phyloP scores from a whole-genome alignment of 2,888 invertebrate species.

The Slavum lentiscoides region DNA sequence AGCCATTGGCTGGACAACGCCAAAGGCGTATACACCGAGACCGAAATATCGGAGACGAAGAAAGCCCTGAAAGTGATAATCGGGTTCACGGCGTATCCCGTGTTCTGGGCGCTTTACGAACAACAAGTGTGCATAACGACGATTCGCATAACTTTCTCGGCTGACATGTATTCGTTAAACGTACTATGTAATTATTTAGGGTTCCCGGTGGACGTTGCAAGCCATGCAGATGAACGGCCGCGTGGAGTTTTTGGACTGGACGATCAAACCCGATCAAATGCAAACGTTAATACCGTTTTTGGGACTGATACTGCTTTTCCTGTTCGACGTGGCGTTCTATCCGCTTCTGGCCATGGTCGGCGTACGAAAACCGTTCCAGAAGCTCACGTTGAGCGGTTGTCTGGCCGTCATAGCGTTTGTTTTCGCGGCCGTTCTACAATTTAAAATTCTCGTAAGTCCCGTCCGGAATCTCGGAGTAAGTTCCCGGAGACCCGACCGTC shows the following conservation, averaged over 20 bases:
- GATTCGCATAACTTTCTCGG: no score
- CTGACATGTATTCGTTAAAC: no score
- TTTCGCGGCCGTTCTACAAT: slow-evolving; percentile 72
- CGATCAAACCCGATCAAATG: slow-evolving; percentile 91
- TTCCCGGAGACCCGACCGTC: no score
- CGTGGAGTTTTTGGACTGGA: slow-evolving; percentile 67
- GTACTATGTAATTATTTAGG: slow-evolving; percentile 49
- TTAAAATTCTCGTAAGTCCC: slow-evolving; percentile 59
- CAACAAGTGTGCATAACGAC: slow-evolving; percentile 66
- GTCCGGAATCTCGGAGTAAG: no score
- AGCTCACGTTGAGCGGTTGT: slow-evolving; percentile 84
- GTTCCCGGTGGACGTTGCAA: slow-evolving; percentile 64
- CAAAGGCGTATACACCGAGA: slow-evolving; percentile 62
- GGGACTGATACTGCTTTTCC: slow-evolving; percentile 81
- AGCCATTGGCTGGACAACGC: slow-evolving; percentile 84
- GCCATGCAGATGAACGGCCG: slow-evolving; percentile 85
- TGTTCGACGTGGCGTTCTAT: slow-evolving; percentile 79
- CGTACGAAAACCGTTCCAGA: slow-evolving; percentile 77
- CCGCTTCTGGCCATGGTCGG: slow-evolving; percentile 74
- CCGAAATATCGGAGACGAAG: slow-evolving; percentile 66
- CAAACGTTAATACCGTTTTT: slow-evolving; percentile 87
- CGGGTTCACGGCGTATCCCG: slow-evolving; percentile 73
- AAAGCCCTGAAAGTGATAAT: slow-evolving; percentile 69
- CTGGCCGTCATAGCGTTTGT: slow-evolving; percentile 82
- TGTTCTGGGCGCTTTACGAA: slow-evolving; percentile 84